Evolutionary conservation across 2,113 vertebrate species (phyloP), one percentile per base, ranked within the genome.

Genomic region (Emydocephalus ijimae): DNA sequence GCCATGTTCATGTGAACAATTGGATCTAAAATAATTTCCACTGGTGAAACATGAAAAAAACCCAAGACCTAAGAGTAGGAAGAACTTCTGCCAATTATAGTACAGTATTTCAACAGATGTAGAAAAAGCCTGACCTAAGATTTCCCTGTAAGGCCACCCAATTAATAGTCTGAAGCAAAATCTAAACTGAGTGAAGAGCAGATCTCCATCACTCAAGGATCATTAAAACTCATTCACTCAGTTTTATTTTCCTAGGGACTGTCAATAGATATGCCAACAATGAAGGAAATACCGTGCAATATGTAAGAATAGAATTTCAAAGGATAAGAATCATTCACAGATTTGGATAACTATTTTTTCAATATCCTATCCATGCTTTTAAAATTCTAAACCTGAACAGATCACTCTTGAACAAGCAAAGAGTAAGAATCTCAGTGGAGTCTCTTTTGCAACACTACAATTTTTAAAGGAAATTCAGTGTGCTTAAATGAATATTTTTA

Each of bases 401-500:
- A 93, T 50, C 20, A 15, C 29, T n/a, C 1, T 23, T 0, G 0
- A 29, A 55, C 90, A 90, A 93, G 95, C 95, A 94, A 95, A 59
- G 87, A 94, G 85, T 91, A 96, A 95, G 95, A 95, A 93, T n/a
- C 1, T 86, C 96, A 95, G 88, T 94, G 94, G 95, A 95, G 95
- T 96, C 95, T 93, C 96, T 94, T 87, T 95, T 89, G 91, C 95
- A 96, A 95, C 92, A 74, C 81, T 69, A 54, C 50, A 69, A 26
- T 96, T 95, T 97, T 97, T 94, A 96, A 96, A 95, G 92, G 94
- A 94, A 90, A 97, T 98, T 97, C 97, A 98, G 97, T 98, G 98
- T 96, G 90, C 97, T 97, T 97, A 98, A 98, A 98, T 98, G 98
- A 98, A 97, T 97, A 95, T 97, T 98, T 98, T 98, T 98, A 98